Evolutionary conservation across 2,888 invertebrate genomes (phyloP).

Genomic region (Eumerus sabulonum): DNA sequence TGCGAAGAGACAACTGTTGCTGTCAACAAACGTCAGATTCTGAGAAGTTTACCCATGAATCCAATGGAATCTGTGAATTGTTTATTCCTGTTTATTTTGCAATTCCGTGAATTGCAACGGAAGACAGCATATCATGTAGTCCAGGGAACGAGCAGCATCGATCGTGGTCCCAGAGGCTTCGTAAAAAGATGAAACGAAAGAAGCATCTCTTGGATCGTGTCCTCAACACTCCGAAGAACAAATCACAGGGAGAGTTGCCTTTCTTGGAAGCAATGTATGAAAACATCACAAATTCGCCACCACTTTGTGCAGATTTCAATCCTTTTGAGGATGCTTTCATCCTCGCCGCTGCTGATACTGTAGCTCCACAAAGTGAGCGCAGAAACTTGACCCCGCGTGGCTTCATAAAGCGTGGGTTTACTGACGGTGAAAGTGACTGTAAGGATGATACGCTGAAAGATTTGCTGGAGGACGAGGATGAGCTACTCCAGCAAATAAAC

Average conservation of each 20-base stretch:
- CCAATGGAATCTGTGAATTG: too few species aligned
- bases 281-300: not conserved
- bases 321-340: constrained; percentile 69
- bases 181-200: constrained; percentile 33
- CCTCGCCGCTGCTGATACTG: constrained; percentile 70
- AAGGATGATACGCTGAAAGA: constrained; percentile 40
- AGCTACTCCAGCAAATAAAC: constrained; percentile 43
- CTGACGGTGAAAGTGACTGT: constrained; percentile 33
- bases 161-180: constrained; percentile 44
- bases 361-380: not conserved
- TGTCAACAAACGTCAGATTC: too few species aligned
- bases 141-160: constrained; percentile 41
- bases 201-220: not conserved
- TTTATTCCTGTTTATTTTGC: too few species aligned
- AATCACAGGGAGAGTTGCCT: constrained; percentile 5
- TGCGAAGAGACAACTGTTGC: too few species aligned
- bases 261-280: constrained; percentile 44
- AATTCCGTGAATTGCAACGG: too few species aligned
- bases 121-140: constrained; percentile 69
- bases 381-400: constrained; percentile 3
- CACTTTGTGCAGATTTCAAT: constrained; percentile 57
- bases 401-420: constrained; percentile 53
- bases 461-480: constrained; percentile 46
- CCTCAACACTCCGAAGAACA: not conserved
- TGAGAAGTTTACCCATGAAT: too few species aligned